Base-by-base conservation (phyloP, 2,797 vertebrate genomes). In the Myotis findleyi region DNA sequence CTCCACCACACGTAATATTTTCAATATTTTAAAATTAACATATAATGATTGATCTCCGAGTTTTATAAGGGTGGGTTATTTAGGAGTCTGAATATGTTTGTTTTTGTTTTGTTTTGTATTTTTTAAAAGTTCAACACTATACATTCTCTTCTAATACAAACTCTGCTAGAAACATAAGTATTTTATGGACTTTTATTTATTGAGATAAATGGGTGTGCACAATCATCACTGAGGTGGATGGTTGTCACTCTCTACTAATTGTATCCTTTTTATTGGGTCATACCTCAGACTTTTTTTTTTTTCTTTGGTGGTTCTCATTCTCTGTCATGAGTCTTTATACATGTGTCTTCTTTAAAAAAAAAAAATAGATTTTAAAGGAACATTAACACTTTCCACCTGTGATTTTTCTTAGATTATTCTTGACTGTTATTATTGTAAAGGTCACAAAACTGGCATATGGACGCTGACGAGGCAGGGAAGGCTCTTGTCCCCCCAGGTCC, bases 151-250 rank as follows among this genome's bases (percentile, higher is more conserved):
- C 30, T 85, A 87, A 73, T 4, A 80, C 14, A 90, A 66, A 36
- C 6, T 87, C 17, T 51, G 3, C 33, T 51, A 10, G 21, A 55
- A 89, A 53, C 77, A 47, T 0, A 66, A 44, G 0, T 17, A 23
- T 85, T 87, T 87, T 73, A 59, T 47, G 94, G 38, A 82, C 11
- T 91, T 94, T 72, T 79, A 87, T 66, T 66, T 87, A 93, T 71
- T 64, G 13, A 85, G 12, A 87, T 11, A 66, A 76, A 83, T 36
- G 3, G 23, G 23, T 76, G 12, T 13, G 4, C 17, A 14, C 16
- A 89, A 5, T 21, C 66, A 76, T 69, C 6, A 30, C 53, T 59
- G 75, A 36, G 11, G 18, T 62, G 38, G 18, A 79, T 80, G 20
- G 5, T 25, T 44, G 23, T 33, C 51, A 41, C 11, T 72, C 89